Evolutionary conservation across 2,113 vertebrate species (phyloP).

Genomic region (human (Homo sapiens)): GRCh38 chr5:178560001-178560500

Average conservation of each 20-base stretch:
- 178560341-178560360: background rate
- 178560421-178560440: background rate
- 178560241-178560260: background rate
- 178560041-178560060: background rate
- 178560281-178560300: fast-evolving
- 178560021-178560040: background rate
- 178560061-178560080: background rate
- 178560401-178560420: no score
- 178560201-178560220: background rate
- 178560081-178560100: background rate
- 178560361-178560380: no score
- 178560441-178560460: background rate
- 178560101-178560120: background rate
- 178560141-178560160: background rate
- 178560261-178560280: no score
- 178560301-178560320: background rate
- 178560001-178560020: background rate
- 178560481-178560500: background rate
- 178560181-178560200: background rate
- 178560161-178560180: background rate
- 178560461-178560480: background rate
- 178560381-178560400: background rate
- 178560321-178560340: fast-evolving
- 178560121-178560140: background rate
- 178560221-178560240: background rate